Base-by-base conservation (phyloP, 2,888 invertebrate genomes). In the Pimpla rufipes region DNA sequence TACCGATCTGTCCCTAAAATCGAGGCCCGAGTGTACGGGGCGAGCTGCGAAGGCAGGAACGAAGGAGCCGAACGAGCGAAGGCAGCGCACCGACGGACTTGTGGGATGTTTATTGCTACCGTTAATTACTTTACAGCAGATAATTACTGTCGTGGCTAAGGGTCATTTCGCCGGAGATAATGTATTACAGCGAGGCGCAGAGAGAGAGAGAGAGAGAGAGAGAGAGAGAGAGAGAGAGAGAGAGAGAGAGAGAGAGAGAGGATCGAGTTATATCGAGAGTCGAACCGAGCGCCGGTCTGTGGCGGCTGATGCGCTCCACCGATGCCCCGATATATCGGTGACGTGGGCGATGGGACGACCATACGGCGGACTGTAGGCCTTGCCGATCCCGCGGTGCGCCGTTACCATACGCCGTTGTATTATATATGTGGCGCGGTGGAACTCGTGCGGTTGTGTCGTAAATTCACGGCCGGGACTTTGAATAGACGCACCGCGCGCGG, bases 101-200 rank as follows among this genome's bases (percentile, higher is more conserved):
- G 73, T 68, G 76, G 85, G 85, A 87, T 87, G 88, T 89, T 89
- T 90, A 89, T 88, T 87, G 87, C 88, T 86, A 87, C 86, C 85
- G 88, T 90, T 90, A 91, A 91, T 91, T 91, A 88, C 88, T 89
- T 89, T 87, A 87, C 86, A 86, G 81, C 85, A 84, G 84, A 87
- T 88, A 87, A 88, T 90, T 90, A 90, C 88, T 88, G 87, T 88
- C 88, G 84, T 81, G 86, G 80, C 70, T 55, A 78, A 76, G 85
- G 88, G 88, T 90, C 88, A 89, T 90, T 90, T 84, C 87, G 84
- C 64, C 42, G 85, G 86, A 86, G 85, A 89, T 90, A 89, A 90
- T 89, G 88, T 88, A 90, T 89, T 90, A 87, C 88, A 52, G 71
- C 42, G 42, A 66, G 71, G 57, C 66, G 23, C 62, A 13, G n/a